Percentiles rank a stretch among this genome's conserved stretches.
These are phyloP conservation scores for Pitta sordida DNA, from an alignment of 2,113 vertebrate species.

Conservation along the genomic window DNA sequence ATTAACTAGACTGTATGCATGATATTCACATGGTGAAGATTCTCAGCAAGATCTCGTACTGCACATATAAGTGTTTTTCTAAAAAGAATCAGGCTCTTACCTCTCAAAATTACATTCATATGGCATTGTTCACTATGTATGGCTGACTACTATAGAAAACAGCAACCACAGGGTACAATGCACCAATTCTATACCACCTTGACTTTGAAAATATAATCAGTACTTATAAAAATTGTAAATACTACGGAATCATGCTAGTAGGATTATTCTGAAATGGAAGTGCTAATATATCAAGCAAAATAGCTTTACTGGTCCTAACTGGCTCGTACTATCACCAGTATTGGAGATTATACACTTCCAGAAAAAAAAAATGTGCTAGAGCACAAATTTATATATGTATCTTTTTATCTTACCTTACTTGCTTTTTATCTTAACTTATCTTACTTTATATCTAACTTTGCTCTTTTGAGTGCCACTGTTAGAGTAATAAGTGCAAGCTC, in stretches of 20 bases:
- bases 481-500: neutral
- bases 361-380: constrained; percentile 53
- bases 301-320: constrained; percentile 67
- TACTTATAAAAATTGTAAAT: constrained; percentile 77
- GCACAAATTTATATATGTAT: neutral
- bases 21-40: constrained; percentile 63
- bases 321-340: constrained; percentile 69
- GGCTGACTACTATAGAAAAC: constrained; percentile 70
- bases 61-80: constrained; percentile 68
- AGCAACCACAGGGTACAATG: constrained; percentile 64
- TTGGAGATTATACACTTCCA: constrained; percentile 65
- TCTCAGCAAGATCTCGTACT: constrained; percentile 64
- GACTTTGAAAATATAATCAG: constrained; percentile 77
- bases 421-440: too few species aligned
- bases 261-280: constrained; percentile 74
- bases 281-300: constrained; percentile 73
- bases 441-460: neutral
- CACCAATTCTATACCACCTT: constrained; percentile 78
- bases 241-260: constrained; percentile 71
- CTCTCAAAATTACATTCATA: constrained; percentile 72
- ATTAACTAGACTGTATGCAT: constrained; percentile 44
- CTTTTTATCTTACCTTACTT: neutral
- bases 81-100: constrained; percentile 71
- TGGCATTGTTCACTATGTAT: constrained; percentile 74
- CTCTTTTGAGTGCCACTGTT: neutral